Conservation (phyloP, 2,113 vertebrate species). For the Ranitomeya variabilis region DNA sequence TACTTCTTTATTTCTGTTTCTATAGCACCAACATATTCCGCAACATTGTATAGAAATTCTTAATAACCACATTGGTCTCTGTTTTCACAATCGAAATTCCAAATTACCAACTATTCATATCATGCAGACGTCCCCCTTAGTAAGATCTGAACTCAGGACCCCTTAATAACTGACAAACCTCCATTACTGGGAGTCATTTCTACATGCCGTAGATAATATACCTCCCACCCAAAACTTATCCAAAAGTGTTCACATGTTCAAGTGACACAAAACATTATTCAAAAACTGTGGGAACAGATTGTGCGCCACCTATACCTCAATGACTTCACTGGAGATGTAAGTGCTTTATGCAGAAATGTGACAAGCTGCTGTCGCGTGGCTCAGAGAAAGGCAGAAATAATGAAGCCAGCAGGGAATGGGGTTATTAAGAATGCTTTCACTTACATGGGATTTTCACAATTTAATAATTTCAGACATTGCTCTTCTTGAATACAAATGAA, state of each 20-base stretch:
- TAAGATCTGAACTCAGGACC: too few relatives aligned
- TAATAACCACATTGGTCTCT: too few relatives aligned
- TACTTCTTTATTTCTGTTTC: too few relatives aligned
- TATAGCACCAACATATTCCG: too few relatives aligned
- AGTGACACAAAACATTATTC: slow-evolving; percentile 22
- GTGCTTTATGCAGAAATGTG: slow-evolving; percentile 49
- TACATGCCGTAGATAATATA: background rate
- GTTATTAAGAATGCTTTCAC: slow-evolving; percentile 50
- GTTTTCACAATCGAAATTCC: too few relatives aligned
- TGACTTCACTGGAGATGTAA: slow-evolving; percentile 36
- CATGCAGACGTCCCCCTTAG: too few relatives aligned
- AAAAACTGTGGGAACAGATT: slow-evolving; percentile 9
- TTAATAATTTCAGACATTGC: slow-evolving; percentile 43
- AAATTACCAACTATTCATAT: too few relatives aligned
- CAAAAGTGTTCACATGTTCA: background rate
- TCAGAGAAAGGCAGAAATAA: slow-evolving; percentile 53
- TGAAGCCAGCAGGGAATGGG: slow-evolving; percentile 56
- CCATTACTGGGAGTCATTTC: background rate
- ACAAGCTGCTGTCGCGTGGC: slow-evolving; percentile 52
- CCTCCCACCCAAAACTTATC: background rate
- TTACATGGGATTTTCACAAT: slow-evolving; percentile 42
- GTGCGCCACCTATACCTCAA: slow-evolving; percentile 16
- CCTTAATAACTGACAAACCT: background rate
- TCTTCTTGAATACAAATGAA: slow-evolving; percentile 52
- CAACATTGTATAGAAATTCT: too few relatives aligned